Conservation (phyloP, 2,797 vertebrate species). For the Alosa sapidissima region DNA sequence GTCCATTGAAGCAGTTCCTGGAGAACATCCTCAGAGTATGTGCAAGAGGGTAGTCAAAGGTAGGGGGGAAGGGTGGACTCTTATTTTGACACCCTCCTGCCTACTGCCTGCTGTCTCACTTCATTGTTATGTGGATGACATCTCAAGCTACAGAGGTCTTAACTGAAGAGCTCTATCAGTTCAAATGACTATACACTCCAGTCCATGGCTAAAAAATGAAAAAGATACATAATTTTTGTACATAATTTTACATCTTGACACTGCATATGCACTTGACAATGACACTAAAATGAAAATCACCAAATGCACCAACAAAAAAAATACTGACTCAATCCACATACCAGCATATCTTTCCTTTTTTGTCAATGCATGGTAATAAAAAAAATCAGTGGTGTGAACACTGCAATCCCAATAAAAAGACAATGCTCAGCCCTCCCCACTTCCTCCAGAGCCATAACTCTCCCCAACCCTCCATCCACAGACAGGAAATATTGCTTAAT, state of each 20-base stretch:
- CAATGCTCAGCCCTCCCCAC: not conserved
- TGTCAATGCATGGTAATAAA: slow-evolving; percentile 29
- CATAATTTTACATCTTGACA: slow-evolving; percentile 4
- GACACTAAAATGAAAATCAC: not conserved
- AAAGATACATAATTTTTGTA: slow-evolving; percentile 42
- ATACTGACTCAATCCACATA: not conserved
- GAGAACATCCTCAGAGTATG: slow-evolving; percentile 75
- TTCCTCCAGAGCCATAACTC: not conserved
- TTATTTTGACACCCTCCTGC: not conserved
- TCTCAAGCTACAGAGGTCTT: not conserved
- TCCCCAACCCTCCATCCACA: not conserved
- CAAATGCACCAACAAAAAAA: slow-evolving; percentile 1
- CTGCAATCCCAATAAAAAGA: not conserved
- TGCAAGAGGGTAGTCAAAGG: not conserved
- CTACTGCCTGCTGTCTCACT: not conserved
- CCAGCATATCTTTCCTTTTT: slow-evolving; percentile 49
- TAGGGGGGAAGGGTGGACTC: not conserved
- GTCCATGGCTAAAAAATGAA: slow-evolving; percentile 56
- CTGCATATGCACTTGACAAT: not conserved
- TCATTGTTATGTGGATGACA: not conserved
- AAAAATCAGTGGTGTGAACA: not conserved
- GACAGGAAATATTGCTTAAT: slow-evolving; percentile 17
- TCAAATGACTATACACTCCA: not conserved
- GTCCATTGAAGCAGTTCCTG: slow-evolving; percentile 81
- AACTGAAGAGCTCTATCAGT: not conserved